phyloP scores from a whole-genome alignment of 2,888 invertebrate genomes.

The Tanytarsus gracilentus region DNA sequence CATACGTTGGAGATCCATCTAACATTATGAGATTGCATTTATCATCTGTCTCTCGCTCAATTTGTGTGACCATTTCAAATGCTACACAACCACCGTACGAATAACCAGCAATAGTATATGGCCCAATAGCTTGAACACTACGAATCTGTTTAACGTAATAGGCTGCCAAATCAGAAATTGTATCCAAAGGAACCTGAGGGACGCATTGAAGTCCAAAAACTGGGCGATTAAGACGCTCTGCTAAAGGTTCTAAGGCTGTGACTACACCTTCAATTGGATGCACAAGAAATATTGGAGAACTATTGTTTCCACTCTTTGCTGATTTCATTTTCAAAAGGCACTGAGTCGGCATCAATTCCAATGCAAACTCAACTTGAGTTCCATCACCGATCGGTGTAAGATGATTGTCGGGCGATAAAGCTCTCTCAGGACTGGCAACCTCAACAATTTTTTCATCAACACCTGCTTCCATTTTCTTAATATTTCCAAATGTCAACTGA shows the following conservation, averaged over 20 bases:
- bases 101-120: conserved; percentile 86
- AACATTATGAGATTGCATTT: conserved; percentile 54
- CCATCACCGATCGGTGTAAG: conserved; percentile 42
- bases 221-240: conserved; percentile 60
- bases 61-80: conserved; percentile 84
- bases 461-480: conserved; percentile 50
- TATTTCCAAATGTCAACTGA: conserved; percentile 65
- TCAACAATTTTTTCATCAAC: conserved; percentile 34
- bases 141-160: conserved; percentile 66
- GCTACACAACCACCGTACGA: conserved; percentile 93
- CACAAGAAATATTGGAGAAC: conserved; percentile 54
- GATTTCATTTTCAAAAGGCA: conserved; percentile 59
- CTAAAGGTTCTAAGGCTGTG: conserved; percentile 59
- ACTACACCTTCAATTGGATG: conserved; percentile 88
- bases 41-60: conserved; percentile 52
- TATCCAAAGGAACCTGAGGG: conserved; percentile 59
- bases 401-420: conserved; percentile 33
- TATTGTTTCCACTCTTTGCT: conserved; percentile 42
- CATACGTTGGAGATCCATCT: conserved; percentile 83
- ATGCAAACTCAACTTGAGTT: conserved; percentile 48
- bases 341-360: conserved; percentile 67
- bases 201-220: conserved; percentile 90
- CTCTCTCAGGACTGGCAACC: conserved; percentile 33
- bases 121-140: conserved; percentile 66
- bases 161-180: conserved; percentile 61